These are phyloP conservation scores for Periphyllus acericola DNA, from an alignment of 2,888 invertebrate species.

Conservation along the genomic window DNA sequence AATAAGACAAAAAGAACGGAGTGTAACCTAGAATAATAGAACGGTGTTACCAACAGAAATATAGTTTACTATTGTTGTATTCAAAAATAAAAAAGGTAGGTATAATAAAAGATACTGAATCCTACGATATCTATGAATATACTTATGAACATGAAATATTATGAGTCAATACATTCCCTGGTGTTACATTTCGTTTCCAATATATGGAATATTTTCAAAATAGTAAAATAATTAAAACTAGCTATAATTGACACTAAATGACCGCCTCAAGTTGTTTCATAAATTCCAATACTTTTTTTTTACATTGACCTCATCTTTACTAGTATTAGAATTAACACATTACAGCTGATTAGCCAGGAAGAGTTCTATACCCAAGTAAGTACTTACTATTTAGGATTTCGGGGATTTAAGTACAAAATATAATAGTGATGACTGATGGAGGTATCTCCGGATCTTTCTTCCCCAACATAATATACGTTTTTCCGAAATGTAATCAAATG, in stretches of 20 bases:
- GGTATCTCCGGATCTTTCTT: too few relatives aligned
- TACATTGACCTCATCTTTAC: too few relatives aligned
- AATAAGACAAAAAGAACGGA: conserved; percentile 27
- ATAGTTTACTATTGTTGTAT: not conserved
- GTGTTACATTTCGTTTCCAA: conserved; percentile 12
- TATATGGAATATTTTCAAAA: conserved; percentile 6
- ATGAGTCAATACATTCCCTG: conserved; percentile 32
- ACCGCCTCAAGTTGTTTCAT: conserved; percentile 29
- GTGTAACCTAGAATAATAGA: conserved; percentile 42
- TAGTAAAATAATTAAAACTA: conserved; percentile 23
- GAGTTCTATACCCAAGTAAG: too few relatives aligned
- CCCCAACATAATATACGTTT: too few relatives aligned
- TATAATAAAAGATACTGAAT: not conserved
- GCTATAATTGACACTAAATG: conserved; percentile 22
- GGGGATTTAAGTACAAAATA: too few relatives aligned
- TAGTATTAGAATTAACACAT: not conserved
- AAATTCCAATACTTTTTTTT: conserved; percentile 1
- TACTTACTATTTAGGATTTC: too few relatives aligned
- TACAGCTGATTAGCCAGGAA: not conserved
- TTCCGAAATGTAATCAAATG: too few relatives aligned
- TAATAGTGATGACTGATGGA: too few relatives aligned
- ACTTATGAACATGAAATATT: not conserved
- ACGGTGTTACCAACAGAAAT: conserved; percentile 31
- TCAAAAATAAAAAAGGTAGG: not conserved
- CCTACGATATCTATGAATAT: not conserved